A percentile compares a stretch with the other conserved stretches of the same genome.
These are phyloP conservation scores for Acrocephalus scirpaceus DNA, from an alignment of 2,797 vertebrate species.

Conservation along the genomic window DNA sequence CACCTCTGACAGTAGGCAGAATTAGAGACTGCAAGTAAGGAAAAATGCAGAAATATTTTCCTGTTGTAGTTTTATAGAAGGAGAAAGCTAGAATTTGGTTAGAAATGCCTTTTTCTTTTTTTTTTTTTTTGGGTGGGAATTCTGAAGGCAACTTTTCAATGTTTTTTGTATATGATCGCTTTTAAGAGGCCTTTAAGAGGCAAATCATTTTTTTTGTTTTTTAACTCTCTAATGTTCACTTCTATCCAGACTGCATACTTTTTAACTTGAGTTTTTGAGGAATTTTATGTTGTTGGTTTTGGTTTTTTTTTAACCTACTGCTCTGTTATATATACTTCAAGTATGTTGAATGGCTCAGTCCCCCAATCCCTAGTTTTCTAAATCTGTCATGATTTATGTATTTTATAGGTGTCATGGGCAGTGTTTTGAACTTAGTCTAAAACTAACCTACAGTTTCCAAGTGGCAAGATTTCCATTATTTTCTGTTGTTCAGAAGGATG, in stretches of 20 bases:
- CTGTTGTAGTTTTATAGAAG: neutral
- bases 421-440: neutral
- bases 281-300: neutral
- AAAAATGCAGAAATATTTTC: neutral
- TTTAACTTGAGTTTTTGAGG: neutral
- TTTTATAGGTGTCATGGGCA: neutral
- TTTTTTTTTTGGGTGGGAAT: neutral
- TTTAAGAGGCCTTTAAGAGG: neutral
- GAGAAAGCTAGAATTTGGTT: neutral
- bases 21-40: neutral
- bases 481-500: neutral
- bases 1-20: neutral
- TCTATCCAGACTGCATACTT: neutral
- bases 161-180: neutral
- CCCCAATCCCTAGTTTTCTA: neutral
- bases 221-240: neutral
- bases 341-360: neutral
- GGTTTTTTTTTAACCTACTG: neutral
- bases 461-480: neutral
- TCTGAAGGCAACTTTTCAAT: neutral
- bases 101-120: neutral
- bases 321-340: neutral
- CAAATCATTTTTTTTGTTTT: neutral
- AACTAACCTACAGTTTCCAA: neutral
- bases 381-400: neutral